Evolutionary conservation across 2,797 vertebrate genomes (phyloP).

Genomic region (Pyrocephalus nanus): DNA sequence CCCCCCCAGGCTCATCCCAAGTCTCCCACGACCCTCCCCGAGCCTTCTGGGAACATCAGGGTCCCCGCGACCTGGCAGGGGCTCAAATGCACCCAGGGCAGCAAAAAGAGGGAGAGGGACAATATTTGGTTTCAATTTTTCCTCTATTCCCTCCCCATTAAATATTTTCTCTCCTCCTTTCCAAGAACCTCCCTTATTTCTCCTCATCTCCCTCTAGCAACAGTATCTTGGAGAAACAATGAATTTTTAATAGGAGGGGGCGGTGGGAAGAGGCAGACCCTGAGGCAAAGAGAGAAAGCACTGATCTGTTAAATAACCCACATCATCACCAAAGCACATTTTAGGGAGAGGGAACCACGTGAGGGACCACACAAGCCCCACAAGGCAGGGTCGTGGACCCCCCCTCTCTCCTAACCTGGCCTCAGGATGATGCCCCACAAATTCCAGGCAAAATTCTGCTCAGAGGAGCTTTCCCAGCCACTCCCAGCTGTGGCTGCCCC

Average conservation of each 20-base stretch:
- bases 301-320: background rate
- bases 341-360: background rate
- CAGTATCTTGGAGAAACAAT: constrained; percentile 20
- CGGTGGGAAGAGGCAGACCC: background rate
- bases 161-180: constrained; percentile 15
- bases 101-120: background rate
- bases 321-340: background rate
- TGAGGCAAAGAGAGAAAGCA: background rate
- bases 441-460: background rate
- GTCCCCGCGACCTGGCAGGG: rapidly evolving
- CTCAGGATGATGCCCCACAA: rapidly evolving
- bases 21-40: background rate
- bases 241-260: constrained; percentile 56
- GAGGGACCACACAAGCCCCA: background rate
- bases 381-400: rapidly evolving
- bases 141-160: background rate
- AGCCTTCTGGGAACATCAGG: background rate
- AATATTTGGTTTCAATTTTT: background rate
- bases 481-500: background rate
- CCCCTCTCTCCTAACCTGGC: rapidly evolving
- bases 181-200: background rate
- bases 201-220: constrained; percentile 36
- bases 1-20: background rate
- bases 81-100: rapidly evolving
- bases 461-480: background rate